These are phyloP conservation scores for Aquatica leii DNA, from an alignment of 2,888 invertebrate genomes.

Conservation along the genomic window DNA sequence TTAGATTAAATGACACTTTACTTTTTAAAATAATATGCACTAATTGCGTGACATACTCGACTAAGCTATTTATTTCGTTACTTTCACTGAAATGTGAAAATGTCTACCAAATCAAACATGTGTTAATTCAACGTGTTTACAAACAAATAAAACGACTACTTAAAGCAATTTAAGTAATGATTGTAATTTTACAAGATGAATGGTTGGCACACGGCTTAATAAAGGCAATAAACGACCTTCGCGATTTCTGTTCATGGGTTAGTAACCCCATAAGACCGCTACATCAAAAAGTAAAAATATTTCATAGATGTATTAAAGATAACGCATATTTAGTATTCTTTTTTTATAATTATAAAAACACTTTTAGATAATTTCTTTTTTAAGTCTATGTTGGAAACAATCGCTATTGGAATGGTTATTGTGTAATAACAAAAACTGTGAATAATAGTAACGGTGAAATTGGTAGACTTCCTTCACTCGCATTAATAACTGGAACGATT, in stretches of 20 bases:
- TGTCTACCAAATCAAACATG: not conserved
- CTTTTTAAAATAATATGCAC: too few species aligned
- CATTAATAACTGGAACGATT: slow-evolving; percentile 8
- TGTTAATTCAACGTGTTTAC: not conserved
- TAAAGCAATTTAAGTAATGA: slow-evolving; percentile 15
- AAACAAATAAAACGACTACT: slow-evolving; percentile 15
- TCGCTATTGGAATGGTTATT: too few species aligned
- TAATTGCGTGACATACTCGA: too few species aligned
- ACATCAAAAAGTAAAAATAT: slow-evolving; percentile 15
- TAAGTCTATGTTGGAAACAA: too few species aligned
- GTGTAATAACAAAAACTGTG: too few species aligned
- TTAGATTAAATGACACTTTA: too few species aligned
- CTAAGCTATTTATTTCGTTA: too few species aligned
- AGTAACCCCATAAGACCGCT: slow-evolving; percentile 36
- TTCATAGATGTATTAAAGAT: slow-evolving; percentile 3
- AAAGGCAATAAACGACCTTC: slow-evolving; percentile 41
- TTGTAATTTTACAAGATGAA: slow-evolving; percentile 27
- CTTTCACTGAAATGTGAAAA: too few species aligned
- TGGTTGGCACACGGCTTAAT: slow-evolving; percentile 28
- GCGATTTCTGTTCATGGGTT: slow-evolving; percentile 39
- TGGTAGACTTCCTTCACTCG: not conserved
- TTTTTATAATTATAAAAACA: too few species aligned
- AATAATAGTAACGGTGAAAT: slow-evolving; percentile 1
- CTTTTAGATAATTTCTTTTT: too few species aligned
- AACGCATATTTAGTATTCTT: too few species aligned